phyloP scores from a whole-genome alignment of 2,113 vertebrate genomes.

The Passer montanus region DNA sequence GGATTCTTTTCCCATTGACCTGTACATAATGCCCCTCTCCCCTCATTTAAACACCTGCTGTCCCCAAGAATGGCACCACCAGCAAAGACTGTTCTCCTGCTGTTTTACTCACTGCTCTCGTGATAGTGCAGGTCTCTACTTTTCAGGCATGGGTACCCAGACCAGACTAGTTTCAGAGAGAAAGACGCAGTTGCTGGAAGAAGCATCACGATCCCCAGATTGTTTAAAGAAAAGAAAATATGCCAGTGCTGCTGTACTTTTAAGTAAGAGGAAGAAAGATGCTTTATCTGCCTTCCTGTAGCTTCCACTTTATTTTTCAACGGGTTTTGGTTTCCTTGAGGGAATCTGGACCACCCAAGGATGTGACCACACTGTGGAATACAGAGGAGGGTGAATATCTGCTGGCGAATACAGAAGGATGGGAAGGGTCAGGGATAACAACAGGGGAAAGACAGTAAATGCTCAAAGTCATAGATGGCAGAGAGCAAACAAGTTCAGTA shows the following conservation, averaged over 20 bases:
- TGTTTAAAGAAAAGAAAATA: not conserved
- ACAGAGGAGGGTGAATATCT: not conserved
- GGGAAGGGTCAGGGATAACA: not conserved
- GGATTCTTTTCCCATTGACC: not conserved
- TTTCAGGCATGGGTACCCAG: not conserved
- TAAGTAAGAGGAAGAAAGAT: not conserved
- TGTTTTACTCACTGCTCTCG: not conserved
- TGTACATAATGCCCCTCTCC: not conserved
- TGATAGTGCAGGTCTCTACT: not conserved
- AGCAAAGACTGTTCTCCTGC: not conserved
- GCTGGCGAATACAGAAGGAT: not conserved
- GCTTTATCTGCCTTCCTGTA: not conserved
- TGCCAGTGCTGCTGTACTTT: not conserved
- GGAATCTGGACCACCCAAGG: constrained; percentile 41
- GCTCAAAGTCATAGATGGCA: not conserved
- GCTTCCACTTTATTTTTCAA: constrained; percentile 5
- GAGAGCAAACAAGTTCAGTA: not conserved
- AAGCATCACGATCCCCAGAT: not conserved
- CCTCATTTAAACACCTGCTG: not conserved
- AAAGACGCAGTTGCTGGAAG: not conserved
- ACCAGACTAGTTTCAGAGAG: not conserved
- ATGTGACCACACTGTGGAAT: not conserved
- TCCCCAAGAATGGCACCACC: not conserved
- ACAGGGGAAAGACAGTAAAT: not conserved
- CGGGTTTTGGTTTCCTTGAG: not conserved